Percentiles rank a stretch among this genome's conserved stretches.
Evolutionary conservation across 2,888 invertebrate species (phyloP).

Genomic region (Octonoba sinensis): DNA sequence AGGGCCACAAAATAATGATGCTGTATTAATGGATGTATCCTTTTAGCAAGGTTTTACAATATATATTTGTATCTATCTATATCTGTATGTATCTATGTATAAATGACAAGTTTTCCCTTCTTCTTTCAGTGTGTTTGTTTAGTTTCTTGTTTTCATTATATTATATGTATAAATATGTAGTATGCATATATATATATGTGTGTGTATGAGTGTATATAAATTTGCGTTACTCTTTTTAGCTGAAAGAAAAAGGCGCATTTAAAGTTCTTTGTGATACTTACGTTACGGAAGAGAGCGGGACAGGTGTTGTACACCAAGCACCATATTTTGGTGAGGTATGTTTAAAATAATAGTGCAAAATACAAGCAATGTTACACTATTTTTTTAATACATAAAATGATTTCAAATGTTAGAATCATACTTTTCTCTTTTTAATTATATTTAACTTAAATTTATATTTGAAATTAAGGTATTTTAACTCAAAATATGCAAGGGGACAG

Average conservation of each 20-base stretch:
- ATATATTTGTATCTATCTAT: no score
- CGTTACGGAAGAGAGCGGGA: conserved; percentile 96
- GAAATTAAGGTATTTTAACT: no score
- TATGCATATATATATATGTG: not conserved
- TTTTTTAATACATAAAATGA: no score
- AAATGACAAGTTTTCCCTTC: no score
- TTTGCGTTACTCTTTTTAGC: conserved; percentile 66
- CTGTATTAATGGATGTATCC: no score
- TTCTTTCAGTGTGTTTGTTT: no score
- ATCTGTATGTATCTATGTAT: no score
- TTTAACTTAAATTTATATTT: no score
- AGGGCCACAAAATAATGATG: no score
- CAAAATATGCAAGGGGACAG: no score
- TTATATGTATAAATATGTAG: conserved; percentile 8
- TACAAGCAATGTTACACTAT: no score
- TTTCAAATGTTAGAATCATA: not conserved
- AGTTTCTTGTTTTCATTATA: not conserved
- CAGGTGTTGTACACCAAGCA: conserved; percentile 97
- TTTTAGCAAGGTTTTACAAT: no score
- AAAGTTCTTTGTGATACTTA: conserved; percentile 88
- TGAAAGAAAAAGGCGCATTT: conserved; percentile 78
- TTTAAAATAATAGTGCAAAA: conserved; percentile 67
- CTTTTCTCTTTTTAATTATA: not conserved
- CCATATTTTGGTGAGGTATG: conserved; percentile 91
- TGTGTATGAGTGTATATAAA: not conserved